phyloP scores from a whole-genome alignment of 2,888 invertebrate species.

The Temnothorax rugatulus region DNA sequence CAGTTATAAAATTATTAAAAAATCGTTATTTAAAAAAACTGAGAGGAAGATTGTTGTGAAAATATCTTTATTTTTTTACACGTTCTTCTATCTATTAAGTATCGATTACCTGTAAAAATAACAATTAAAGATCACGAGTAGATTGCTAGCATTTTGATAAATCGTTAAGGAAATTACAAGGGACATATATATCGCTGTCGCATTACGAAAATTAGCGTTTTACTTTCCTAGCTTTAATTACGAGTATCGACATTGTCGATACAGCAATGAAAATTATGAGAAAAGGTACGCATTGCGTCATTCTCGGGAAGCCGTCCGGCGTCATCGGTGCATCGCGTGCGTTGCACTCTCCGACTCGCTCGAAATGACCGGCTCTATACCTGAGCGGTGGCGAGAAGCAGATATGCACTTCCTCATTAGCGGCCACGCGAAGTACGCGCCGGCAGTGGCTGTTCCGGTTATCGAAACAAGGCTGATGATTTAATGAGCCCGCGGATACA shows the following conservation, averaged over 20 bases:
- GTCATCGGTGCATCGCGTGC: slow-evolving; percentile 44
- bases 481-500: slow-evolving; percentile 57
- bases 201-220: background rate
- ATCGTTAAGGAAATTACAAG: background rate
- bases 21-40: background rate
- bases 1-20: background rate
- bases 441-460: slow-evolving; percentile 48
- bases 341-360: slow-evolving; percentile 39
- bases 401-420: slow-evolving; percentile 54
- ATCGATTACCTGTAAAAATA: background rate
- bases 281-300: background rate
- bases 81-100: background rate
- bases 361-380: slow-evolving; percentile 44
- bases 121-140: background rate
- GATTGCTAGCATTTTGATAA: background rate
- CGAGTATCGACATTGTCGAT: background rate
- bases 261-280: background rate
- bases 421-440: slow-evolving; percentile 42
- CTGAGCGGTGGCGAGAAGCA: slow-evolving; percentile 29
- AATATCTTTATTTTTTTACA: background rate
- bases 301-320: background rate
- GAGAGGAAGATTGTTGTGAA: background rate
- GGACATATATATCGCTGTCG: background rate
- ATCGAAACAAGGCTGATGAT: slow-evolving; percentile 63
- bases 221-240: background rate